phyloP scores from a whole-genome alignment of 2,797 vertebrate genomes.

The Lepus oiostolus region DNA sequence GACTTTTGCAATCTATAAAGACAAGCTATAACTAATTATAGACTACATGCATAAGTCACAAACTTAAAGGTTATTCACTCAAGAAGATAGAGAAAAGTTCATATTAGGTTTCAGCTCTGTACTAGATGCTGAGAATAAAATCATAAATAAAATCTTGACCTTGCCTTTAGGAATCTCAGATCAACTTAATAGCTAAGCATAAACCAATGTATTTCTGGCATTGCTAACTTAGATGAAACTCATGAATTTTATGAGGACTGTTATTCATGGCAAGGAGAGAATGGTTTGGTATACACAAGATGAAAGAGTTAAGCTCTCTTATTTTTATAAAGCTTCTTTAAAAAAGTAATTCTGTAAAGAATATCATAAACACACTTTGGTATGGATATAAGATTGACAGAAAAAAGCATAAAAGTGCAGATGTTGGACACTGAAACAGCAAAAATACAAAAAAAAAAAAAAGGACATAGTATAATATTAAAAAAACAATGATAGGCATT shows the following conservation, averaged over 20 bases:
- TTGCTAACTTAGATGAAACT: constrained; percentile 12
- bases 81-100: constrained; percentile 41
- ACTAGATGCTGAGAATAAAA: constrained; percentile 44
- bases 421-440: neutral
- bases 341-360: neutral
- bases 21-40: constrained; percentile 59
- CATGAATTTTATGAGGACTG: constrained; percentile 3
- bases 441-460: neutral
- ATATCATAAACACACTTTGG: neutral
- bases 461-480: neutral
- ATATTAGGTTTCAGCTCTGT: neutral
- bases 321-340: neutral
- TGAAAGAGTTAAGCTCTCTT: neutral
- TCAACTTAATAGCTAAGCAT: constrained; percentile 55
- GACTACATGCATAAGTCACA: constrained; percentile 35
- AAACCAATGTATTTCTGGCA: neutral
- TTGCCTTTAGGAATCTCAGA: constrained; percentile 53
- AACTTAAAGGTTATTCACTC: constrained; percentile 26
- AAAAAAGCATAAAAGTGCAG: neutral
- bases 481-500: too few species aligned
- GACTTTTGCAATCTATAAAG: constrained; percentile 1
- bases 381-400: neutral
- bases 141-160: constrained; percentile 31
- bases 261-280: neutral
- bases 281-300: neutral